Conservation (phyloP, 2,888 invertebrate genomes). For the Heliothis peltigera region DNA sequence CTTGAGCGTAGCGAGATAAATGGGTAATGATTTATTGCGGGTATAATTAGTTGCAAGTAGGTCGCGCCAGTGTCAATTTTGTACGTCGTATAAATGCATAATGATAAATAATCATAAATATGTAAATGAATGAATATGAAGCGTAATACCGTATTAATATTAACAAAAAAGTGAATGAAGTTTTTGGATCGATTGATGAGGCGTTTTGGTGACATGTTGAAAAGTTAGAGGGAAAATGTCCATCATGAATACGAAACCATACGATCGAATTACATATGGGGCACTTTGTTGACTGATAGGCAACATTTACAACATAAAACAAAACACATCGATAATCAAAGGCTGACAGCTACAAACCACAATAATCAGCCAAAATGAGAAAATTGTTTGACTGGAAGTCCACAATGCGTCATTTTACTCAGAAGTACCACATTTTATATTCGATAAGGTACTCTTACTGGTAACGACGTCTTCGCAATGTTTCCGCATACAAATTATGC, state of each 20-base stretch:
- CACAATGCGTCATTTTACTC: constrained; percentile 24
- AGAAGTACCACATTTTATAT: constrained; percentile 36
- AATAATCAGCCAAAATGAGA: neutral
- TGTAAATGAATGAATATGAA: neutral
- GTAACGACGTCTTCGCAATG: constrained; percentile 65
- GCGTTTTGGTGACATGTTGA: no score
- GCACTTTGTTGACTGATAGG: no score
- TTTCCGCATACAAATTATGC: constrained; percentile 72
- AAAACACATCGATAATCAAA: neutral
- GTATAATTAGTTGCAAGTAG: constrained; percentile 56
- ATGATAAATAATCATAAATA: constrained; percentile 22
- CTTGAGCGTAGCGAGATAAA: constrained; percentile 44
- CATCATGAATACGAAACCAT: no score
- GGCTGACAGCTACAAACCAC: neutral
- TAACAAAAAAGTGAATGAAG: neutral
- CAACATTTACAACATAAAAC: neutral
- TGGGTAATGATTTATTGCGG: constrained; percentile 54
- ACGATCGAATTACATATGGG: no score
- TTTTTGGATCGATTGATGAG: no score
- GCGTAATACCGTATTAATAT: constrained; percentile 1
- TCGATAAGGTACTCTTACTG: constrained; percentile 54
- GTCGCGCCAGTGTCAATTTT: constrained; percentile 47
- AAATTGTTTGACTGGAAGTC: constrained; percentile 17
- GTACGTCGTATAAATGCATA: constrained; percentile 46
- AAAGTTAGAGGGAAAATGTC: no score